A percentile compares a stretch with the other conserved stretches of the same genome.
phyloP scores from a whole-genome alignment of 1,140 invertebrate species.

The Druon quercuslanigerum region DNA sequence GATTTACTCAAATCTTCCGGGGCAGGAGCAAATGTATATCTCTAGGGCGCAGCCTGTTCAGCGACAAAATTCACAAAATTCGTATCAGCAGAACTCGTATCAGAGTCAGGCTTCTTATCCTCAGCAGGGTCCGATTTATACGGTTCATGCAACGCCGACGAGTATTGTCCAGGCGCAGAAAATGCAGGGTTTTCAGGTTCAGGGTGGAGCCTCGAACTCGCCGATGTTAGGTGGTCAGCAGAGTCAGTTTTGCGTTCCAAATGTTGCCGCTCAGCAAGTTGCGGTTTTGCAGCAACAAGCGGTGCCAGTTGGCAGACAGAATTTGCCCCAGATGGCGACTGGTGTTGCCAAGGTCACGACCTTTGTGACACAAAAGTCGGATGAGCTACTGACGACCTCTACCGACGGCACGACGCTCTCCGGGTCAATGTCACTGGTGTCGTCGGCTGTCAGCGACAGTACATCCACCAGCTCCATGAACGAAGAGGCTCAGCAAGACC shows the following conservation, averaged over 20 bases:
- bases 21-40: slow-evolving; percentile 51
- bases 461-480: slow-evolving; percentile 68
- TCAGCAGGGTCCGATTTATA: slow-evolving; percentile 62
- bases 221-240: slow-evolving; percentile 30
- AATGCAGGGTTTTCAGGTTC: slow-evolving; percentile 47
- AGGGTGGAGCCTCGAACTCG: neutral
- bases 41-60: slow-evolving; percentile 43
- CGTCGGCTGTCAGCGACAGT: slow-evolving; percentile 68
- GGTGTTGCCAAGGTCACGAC: slow-evolving; percentile 59
- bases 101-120: slow-evolving; percentile 39
- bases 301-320: slow-evolving; percentile 8
- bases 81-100: slow-evolving; percentile 50
- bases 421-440: slow-evolving; percentile 67
- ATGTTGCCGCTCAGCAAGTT: neutral
- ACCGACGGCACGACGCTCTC: slow-evolving; percentile 60
- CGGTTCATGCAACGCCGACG: slow-evolving; percentile 61
- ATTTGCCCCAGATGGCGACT: slow-evolving; percentile 54
- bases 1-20: slow-evolving; percentile 66
- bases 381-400: slow-evolving; percentile 63
- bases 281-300: neutral
- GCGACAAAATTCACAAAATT: slow-evolving; percentile 46
- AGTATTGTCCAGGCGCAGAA: slow-evolving; percentile 64
- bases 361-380: slow-evolving; percentile 54
- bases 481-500: slow-evolving; percentile 70
- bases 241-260: slow-evolving; percentile 1